Conservation (phyloP, 2,888 invertebrate species). For the Cordylochernes scorpioides region DNA sequence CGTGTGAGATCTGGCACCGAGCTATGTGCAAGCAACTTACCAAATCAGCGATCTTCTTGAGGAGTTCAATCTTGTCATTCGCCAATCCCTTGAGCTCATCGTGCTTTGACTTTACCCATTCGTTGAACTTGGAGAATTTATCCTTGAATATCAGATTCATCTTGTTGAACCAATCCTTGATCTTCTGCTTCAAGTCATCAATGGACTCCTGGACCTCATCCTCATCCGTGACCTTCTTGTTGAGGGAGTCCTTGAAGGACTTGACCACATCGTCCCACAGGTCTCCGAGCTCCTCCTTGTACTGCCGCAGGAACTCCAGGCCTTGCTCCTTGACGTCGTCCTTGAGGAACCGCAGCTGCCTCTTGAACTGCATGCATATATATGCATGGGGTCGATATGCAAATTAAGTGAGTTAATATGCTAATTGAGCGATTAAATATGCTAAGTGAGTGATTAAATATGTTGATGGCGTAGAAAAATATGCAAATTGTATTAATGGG, state of each 20-base stretch:
- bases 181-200: slow-evolving; percentile 3
- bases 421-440: no score
- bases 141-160: not conserved
- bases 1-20: no score
- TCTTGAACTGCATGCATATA: not conserved
- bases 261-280: slow-evolving; percentile 1
- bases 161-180: slow-evolving; percentile 2
- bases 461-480: no score
- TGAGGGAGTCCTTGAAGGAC: no score
- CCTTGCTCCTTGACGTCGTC: not conserved
- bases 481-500: no score
- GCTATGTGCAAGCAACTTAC: no score
- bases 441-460: no score
- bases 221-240: no score
- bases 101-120: not conserved
- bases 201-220: not conserved
- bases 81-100: not conserved
- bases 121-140: slow-evolving; percentile 1
- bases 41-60: not conserved
- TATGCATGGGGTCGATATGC: not conserved
- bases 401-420: not conserved
- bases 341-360: not conserved
- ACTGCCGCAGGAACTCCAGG: no score
- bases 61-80: not conserved
- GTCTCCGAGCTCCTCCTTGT: slow-evolving; percentile 1